Percentiles rank a stretch among this genome's conserved stretches.
phyloP scores from a whole-genome alignment of 2,113 vertebrate genomes.

The Ciconia boyciana region DNA sequence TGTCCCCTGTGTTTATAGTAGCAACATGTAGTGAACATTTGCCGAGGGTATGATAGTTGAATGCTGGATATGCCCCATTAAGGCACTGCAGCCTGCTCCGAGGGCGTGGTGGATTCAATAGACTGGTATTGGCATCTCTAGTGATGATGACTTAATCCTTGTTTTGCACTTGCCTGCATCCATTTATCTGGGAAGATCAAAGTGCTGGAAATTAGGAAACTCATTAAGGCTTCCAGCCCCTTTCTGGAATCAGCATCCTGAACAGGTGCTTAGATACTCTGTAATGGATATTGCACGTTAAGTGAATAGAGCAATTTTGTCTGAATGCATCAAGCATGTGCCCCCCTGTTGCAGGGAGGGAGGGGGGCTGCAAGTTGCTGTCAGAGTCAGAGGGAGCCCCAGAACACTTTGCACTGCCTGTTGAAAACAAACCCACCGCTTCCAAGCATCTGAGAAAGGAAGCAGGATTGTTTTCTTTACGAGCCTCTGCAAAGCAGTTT shows the following conservation, averaged over 20 bases:
- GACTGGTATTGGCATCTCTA: neutral
- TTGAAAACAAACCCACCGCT: neutral
- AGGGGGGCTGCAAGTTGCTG: neutral
- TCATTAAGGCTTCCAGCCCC: neutral
- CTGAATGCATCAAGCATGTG: neutral
- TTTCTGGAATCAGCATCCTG: neutral
- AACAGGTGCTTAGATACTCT: neutral
- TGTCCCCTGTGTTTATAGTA: neutral
- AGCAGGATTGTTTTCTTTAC: neutral
- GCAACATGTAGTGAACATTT: neutral
- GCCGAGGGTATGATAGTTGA: neutral
- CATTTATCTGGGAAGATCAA: neutral
- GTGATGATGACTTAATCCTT: neutral
- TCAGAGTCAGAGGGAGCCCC: neutral
- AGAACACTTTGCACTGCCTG: fast-evolving
- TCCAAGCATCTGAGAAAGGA: neutral
- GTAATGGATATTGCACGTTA: neutral
- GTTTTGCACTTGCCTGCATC: neutral
- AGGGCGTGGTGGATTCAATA: neutral
- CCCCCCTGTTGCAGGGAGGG: neutral
- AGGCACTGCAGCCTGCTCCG: neutral
- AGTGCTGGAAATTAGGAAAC: neutral
- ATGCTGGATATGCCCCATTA: neutral
- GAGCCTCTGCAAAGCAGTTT: neutral
- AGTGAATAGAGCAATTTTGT: neutral